Evolutionary conservation across 2,113 vertebrate species (phyloP).

Genomic region (Pseudopodoces humilis): DNA sequence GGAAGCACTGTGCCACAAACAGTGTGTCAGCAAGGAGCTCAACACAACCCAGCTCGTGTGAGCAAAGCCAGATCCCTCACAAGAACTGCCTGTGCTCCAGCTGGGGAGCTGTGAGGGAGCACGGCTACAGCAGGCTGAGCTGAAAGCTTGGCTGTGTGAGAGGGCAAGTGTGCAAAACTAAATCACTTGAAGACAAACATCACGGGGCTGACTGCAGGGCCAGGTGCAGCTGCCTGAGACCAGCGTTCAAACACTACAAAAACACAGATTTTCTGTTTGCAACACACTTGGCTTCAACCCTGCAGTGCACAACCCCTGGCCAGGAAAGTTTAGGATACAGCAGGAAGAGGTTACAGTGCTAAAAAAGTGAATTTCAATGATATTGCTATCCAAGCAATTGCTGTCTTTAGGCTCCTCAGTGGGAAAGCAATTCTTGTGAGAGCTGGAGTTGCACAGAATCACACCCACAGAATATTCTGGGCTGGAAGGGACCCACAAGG

Average conservation of each 20-base stretch:
- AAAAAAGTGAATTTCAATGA: neutral
- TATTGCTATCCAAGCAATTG: neutral
- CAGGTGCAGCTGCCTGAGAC: neutral
- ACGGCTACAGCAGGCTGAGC: neutral
- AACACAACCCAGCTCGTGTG: neutral
- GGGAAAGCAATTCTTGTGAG: neutral
- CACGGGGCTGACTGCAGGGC: neutral
- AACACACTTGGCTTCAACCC: neutral
- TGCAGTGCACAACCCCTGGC: neutral
- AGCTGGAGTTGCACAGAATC: neutral
- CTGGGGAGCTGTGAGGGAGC: neutral
- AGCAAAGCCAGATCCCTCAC: neutral
- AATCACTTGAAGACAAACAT: neutral
- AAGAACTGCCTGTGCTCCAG: neutral
- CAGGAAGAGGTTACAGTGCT: neutral
- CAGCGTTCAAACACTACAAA: neutral
- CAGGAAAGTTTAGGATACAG: neutral
- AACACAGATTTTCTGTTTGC: neutral
- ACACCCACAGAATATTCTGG: neutral
- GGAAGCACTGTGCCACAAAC: neutral
- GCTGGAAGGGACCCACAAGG: neutral
- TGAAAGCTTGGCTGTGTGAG: neutral
- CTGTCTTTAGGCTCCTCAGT: neutral
- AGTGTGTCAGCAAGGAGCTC: rapidly evolving
- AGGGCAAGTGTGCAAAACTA: neutral